Conservation (phyloP, 2,113 vertebrate genomes). For the Lynx canadensis region DNA sequence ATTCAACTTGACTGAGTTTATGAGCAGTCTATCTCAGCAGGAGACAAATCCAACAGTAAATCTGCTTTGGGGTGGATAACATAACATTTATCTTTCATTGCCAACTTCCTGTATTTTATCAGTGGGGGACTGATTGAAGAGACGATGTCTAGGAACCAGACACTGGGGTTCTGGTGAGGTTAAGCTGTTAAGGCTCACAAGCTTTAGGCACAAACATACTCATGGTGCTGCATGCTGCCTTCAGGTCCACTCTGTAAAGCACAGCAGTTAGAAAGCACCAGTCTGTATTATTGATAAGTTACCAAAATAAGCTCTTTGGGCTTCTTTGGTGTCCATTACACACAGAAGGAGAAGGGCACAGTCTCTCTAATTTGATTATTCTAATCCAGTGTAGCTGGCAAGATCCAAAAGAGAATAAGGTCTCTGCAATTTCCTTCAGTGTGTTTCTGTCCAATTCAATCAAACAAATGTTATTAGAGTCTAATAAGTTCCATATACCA, state of each 20-base stretch:
- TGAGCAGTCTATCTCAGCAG: not conserved
- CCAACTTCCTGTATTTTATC: not conserved
- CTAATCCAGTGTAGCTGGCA: not conserved
- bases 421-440: not conserved
- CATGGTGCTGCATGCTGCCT: not conserved
- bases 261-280: not conserved
- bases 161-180: not conserved
- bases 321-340: not conserved
- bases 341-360: not conserved
- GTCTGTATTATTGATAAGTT: not conserved
- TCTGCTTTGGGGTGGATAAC: not conserved
- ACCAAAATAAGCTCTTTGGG: not conserved
- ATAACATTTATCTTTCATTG: constrained; percentile 13
- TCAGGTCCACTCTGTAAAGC: not conserved
- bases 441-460: not conserved
- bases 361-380: not conserved
- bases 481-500: not conserved
- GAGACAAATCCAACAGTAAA: not conserved
- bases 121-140: constrained; percentile 15
- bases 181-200: not conserved
- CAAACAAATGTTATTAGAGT: not conserved
- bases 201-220: not conserved
- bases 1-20: not conserved
- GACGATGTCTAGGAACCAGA: not conserved
- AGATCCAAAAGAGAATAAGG: not conserved